A percentile compares a stretch with the other conserved stretches of the same genome.
Conservation (phyloP, 2,888 invertebrate genomes). For the Sylvicola cinctus region DNA sequence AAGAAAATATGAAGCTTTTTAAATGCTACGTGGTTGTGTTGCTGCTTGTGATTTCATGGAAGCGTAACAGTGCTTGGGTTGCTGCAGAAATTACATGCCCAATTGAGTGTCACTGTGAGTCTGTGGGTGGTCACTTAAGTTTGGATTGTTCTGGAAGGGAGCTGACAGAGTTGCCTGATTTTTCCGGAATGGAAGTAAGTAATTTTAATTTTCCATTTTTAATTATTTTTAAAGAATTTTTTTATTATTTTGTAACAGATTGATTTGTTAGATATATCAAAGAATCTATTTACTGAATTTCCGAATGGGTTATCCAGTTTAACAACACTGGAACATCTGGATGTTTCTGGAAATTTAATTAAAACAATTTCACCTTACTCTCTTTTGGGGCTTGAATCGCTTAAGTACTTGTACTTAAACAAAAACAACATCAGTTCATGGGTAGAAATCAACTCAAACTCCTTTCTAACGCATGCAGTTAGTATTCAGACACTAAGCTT, state of each 20-base stretch:
- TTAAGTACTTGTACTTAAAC: constrained; percentile 39
- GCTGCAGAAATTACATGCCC: neutral
- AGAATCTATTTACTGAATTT: constrained; percentile 35
- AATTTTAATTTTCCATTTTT: neutral
- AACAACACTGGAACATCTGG: constrained; percentile 29
- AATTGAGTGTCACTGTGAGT: neutral
- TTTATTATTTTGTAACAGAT: constrained; percentile 19
- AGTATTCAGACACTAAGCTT: constrained; percentile 37
- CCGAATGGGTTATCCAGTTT: constrained; percentile 30
- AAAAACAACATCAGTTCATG: constrained; percentile 38
- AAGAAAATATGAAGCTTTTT: neutral
- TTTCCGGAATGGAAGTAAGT: neutral
- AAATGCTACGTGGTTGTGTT: neutral
- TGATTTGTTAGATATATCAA: constrained; percentile 38
- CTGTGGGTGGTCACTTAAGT: neutral
- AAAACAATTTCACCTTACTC: constrained; percentile 27
- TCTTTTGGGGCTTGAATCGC: constrained; percentile 30
- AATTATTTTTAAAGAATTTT: neutral
- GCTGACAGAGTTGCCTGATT: neutral
- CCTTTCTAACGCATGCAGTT: constrained; percentile 27
- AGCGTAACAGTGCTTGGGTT: too few species aligned
- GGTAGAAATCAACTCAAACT: constrained; percentile 32
- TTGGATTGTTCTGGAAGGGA: neutral
- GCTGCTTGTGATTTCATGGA: neutral
- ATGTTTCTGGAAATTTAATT: constrained; percentile 33